Evolutionary conservation across 2,888 invertebrate species (phyloP), one percentile per base, ranked within the genome.

Genomic region (Hypomecis atomaria): DNA sequence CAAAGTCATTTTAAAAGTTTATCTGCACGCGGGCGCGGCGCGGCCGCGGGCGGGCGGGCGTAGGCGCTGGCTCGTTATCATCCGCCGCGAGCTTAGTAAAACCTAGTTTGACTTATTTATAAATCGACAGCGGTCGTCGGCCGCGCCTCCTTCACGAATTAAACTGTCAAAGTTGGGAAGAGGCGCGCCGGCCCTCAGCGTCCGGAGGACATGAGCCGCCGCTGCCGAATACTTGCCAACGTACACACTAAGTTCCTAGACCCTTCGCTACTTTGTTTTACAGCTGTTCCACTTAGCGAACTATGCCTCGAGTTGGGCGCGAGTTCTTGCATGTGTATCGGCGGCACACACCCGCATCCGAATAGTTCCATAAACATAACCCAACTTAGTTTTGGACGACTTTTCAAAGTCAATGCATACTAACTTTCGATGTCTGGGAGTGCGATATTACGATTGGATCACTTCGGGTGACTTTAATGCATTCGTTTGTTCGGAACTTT

Each of bases 1-100:
- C 91, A 92, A 93, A 93, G 93, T 93, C 93, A 93, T 93, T 93
- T 93, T 93, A 93, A 93, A 93, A 93, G 93, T 93, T 93, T 93
- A 93, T 93, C 93, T 93, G 90, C 87, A 89, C 89, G 92, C 88
- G 89, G 89, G 80, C 72, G 83, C 76, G 79, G 76, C 76, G 79
- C 77, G 77, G 75, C 73, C 50, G 56, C 78, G 82, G 81, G 76
- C 83, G 71, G 80, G 71, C 81, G 80, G 67, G 76, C 78, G 87
- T 86, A 87, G 86, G 90, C 86, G 73, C 84, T 77, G 78, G 73
- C 85, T 83, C 86, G 90, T 90, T 92, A 92, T 92, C 90, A 87
- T 85, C 83, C 78, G 80, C 83, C 83, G 85, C 88, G 87, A 67
- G 89, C 88, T 89, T 87, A 87, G 88, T 91, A 85, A 80, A 88